Base-by-base conservation (phyloP, 2,888 invertebrate genomes). In the Phragmatobia fuliginosa region DNA sequence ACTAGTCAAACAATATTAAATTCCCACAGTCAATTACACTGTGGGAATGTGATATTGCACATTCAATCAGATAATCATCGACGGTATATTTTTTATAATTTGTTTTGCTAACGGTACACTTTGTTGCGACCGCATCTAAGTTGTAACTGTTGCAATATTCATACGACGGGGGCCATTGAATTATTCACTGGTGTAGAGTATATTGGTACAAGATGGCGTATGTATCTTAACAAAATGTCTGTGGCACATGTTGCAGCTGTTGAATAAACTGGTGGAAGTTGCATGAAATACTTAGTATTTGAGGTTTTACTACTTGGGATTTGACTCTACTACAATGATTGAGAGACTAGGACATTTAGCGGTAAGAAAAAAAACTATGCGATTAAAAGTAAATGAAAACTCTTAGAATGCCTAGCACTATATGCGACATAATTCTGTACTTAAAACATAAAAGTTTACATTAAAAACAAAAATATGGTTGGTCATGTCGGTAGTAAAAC, bases 61-160 rank as follows among this genome's bases (percentile, higher is more conserved):
- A n/a, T n/a, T n/a, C n/a, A n/a, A n/a, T n/a, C n/a, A n/a, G n/a
- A 21, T 16, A 45, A 49, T 49, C 45, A 49, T 49, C n/a, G 18
- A 41, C 41, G 6, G 14, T 11, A 25, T 25, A 25, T 25, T 56
- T 28, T 11, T 1, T 28, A 31, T 28, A 25, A 28, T 38, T 66
- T 66, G 41, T 41, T 63, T 69, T 60, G 60, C 69, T 65, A 21
- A 36, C 69, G 28, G 18, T 65, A 61, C 59, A 14, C 8, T 41
- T 6, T 16, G 58, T 45, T 62, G 32, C 56, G 33, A 56, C 70
- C 32, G 66, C 62, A 68, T 59, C 58, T 65, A 67, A 45, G 65
- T 49, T 45, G 49, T 56, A 58, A 56, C 71, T 71, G 56, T 73
- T 79, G 71, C 69, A 80, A 73, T 76, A 80, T 79, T 79, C 67